A percentile compares a stretch with the other conserved stretches of the same genome.
phyloP scores from a whole-genome alignment of 2,797 vertebrate species.

The Neosalanx taihuensis region DNA sequence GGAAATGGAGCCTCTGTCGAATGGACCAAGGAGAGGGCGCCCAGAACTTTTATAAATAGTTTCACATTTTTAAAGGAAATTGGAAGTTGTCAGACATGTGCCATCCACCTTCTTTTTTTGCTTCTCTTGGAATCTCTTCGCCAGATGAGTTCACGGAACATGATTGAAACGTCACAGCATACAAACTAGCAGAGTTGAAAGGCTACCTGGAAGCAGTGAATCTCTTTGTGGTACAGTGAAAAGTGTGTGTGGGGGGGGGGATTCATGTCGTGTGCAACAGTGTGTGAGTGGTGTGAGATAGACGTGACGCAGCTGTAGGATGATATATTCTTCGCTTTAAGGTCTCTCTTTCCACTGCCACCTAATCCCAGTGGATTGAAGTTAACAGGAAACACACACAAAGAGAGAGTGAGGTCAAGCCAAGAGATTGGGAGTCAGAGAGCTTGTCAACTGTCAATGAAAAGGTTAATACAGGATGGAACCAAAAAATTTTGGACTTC shows the following conservation, averaged over 20 bases:
- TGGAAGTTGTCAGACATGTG: slow-evolving; percentile 71
- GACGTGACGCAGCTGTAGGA: slow-evolving; percentile 25
- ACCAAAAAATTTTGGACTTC: slow-evolving; percentile 51
- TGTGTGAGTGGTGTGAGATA: slow-evolving; percentile 23
- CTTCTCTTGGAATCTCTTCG: slow-evolving; percentile 53
- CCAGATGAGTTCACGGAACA: slow-evolving; percentile 44
- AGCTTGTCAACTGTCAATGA: slow-evolving; percentile 33
- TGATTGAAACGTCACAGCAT: slow-evolving; percentile 66
- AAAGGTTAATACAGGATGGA: slow-evolving; percentile 33
- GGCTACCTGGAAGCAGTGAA: slow-evolving; percentile 36
- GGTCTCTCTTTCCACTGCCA: background rate
- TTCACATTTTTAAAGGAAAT: slow-evolving; percentile 68
- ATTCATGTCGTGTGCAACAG: slow-evolving; percentile 31
- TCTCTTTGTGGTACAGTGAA: slow-evolving; percentile 22
- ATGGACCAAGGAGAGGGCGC: slow-evolving; percentile 73
- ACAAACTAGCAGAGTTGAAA: slow-evolving; percentile 54
- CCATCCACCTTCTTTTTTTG: slow-evolving; percentile 52
- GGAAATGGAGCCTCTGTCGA: slow-evolving; percentile 82
- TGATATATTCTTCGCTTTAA: slow-evolving; percentile 25
- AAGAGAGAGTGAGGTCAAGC: background rate
- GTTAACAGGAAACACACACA: background rate
- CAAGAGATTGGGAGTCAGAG: background rate
- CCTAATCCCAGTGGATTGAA: background rate
- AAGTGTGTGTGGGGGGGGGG: slow-evolving; percentile 20
- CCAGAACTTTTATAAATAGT: slow-evolving; percentile 76